These are phyloP conservation scores for Trichoplax adhaerens DNA, from an alignment of 37 sponge, comb jelly and placozoan species.

Conservation along the genomic window DNA sequence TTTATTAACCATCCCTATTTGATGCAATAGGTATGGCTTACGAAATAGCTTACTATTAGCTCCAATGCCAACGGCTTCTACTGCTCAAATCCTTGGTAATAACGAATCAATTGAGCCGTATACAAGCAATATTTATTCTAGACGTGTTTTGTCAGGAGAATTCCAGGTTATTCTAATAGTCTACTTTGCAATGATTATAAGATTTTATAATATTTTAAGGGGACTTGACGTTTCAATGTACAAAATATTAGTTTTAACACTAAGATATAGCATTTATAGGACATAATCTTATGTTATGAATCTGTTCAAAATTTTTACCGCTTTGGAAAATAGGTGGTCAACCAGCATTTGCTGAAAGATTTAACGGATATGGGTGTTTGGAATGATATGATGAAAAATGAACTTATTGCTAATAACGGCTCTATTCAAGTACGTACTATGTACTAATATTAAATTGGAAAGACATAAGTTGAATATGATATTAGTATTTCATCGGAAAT, in stretches of 20 bases:
- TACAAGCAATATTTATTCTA: slow-evolving; percentile 89
- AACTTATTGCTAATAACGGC: slow-evolving; percentile 89
- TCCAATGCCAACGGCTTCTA: slow-evolving; percentile 99
- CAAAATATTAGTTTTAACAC: neutral
- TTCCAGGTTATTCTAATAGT: slow-evolving; percentile 13
- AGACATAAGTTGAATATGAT: neutral
- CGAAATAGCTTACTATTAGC: slow-evolving; percentile 90
- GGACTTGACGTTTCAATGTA: neutral
- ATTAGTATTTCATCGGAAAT: neutral
- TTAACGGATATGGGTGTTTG: slow-evolving; percentile 72
- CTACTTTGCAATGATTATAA: neutral
- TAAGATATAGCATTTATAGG: neutral
- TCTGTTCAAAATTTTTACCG: neutral
- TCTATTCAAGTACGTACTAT: slow-evolving; percentile 55
- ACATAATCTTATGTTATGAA: neutral
- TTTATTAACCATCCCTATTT: no score
- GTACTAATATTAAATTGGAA: neutral
- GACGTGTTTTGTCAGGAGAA: slow-evolving; percentile 88
- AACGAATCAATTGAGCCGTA: slow-evolving; percentile 99
- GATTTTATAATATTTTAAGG: neutral
- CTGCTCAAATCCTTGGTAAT: slow-evolving; percentile 98
- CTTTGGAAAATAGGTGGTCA: slow-evolving; percentile 51
- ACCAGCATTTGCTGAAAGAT: slow-evolving; percentile 88
- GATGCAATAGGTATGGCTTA: slow-evolving; percentile 49
- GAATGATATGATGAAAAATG: slow-evolving; percentile 78